phyloP scores from a whole-genome alignment of 2,797 vertebrate genomes.

The Falco naumanni region DNA sequence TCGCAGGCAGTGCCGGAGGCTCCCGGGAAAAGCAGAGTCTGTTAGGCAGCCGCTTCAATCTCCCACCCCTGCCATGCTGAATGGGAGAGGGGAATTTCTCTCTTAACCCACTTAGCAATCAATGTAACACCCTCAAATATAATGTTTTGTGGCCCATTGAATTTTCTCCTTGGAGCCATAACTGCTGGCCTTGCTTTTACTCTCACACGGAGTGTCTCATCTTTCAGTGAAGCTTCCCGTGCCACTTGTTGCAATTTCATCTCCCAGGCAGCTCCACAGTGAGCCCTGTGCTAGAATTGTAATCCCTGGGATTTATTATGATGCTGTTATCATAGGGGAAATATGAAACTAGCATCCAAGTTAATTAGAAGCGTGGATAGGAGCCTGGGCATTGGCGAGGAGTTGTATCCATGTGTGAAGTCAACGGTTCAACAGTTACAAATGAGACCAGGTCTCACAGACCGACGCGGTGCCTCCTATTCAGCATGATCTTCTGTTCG shows the following conservation, averaged over 20 bases:
- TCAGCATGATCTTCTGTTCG: neutral
- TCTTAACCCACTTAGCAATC: neutral
- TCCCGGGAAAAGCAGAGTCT: neutral
- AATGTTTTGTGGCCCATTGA: neutral
- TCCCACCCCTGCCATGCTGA: neutral
- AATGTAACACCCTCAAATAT: neutral
- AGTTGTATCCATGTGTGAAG: neutral
- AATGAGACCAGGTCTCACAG: neutral
- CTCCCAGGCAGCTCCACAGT: neutral
- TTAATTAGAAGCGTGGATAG: neutral
- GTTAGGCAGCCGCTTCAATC: neutral
- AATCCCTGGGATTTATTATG: neutral
- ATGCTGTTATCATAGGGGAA: neutral
- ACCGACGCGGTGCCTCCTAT: neutral
- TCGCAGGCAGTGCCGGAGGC: neutral
- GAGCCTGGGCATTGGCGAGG: neutral
- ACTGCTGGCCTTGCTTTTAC: slow-evolving; percentile 27
- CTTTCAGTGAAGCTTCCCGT: neutral
- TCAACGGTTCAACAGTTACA: neutral
- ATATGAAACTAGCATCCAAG: neutral
- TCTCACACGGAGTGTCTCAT: neutral
- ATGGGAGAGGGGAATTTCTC: neutral
- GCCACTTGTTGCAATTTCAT: neutral
- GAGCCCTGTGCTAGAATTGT: neutral
- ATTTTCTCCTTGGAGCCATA: neutral